Base-by-base conservation (phyloP, 2,113 vertebrate genomes). In the Burhinus bistriatus region DNA sequence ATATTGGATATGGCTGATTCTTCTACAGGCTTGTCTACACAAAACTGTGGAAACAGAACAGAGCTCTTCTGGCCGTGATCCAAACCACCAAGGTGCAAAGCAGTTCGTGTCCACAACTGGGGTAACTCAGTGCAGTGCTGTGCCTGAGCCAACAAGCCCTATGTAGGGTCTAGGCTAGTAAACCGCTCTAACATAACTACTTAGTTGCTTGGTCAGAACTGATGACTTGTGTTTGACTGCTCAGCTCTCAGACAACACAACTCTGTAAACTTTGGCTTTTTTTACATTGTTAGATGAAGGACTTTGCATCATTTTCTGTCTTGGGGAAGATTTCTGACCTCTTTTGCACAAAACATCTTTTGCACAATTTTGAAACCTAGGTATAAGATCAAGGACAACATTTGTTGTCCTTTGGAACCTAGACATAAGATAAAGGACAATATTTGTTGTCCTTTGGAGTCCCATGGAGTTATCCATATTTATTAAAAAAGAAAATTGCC, bases 401-500 rank as follows among this genome's bases (percentile, higher is more conserved):
- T 88, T 77, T 83, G n/a, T 72, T 78, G 66, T 58, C 51, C 51
- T 76, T 66, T 76, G 72, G 30, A 71, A 57, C 42, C 13, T 18
- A 54, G 73, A 49, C 29, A 16, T 58, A 40, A 92, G 61, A 84
- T 92, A 81, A 87, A 90, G 57, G 61, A 87, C 58, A 38, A 17
- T 62, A 68, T 86, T 51, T 72, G 54, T 69, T 92, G 65, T 94
- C 55, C 51, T 85, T 85, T 82, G 72, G 82, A 93, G 55, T 87
- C 55, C 69, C 72, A 16, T 68, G 19, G 73, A 84, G 32, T 84
- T 85, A 93, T 36, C 82, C 38, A 70, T 91, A 86, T 94, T 95
- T 95, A 96, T 96, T 95, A 90, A 90, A 93, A 82, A 87, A 87
- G 49, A 93, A 97, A 90, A 93, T 80, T 88, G 70, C 45, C 76